Conservation (phyloP, 1,140 invertebrate genomes). For the Nephotettix cincticeps region DNA sequence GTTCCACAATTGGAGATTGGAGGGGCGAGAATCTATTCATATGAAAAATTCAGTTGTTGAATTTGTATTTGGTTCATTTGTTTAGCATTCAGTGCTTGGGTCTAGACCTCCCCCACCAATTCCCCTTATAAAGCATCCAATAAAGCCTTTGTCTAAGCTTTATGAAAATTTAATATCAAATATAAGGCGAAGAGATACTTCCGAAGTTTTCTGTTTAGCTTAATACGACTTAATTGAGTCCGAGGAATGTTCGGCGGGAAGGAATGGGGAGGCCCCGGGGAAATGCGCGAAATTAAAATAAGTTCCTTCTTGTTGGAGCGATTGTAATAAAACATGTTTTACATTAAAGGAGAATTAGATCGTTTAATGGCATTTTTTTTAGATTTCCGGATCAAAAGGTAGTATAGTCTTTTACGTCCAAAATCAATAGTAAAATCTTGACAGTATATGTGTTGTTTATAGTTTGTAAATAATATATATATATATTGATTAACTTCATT, state of each 20-base stretch:
- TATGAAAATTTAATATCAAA: not conserved
- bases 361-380: no score
- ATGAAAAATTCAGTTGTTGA: not conserved
- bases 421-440: no score
- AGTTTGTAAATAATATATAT: no score
- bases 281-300: constrained; percentile 11
- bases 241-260: not conserved
- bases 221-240: constrained; percentile 19
- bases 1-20: not conserved
- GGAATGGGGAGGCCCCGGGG: not conserved
- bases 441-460: no score
- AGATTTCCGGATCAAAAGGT: no score
- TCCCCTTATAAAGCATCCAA: not conserved
- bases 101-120: not conserved
- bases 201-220: constrained; percentile 6
- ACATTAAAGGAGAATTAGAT: not conserved
- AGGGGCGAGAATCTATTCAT: not conserved
- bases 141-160: constrained; percentile 5
- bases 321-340: not conserved
- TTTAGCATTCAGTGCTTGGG: not conserved
- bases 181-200: not conserved
- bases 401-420: no score
- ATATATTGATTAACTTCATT: no score
- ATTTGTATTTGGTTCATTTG: constrained; percentile 12
- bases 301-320: not conserved